Conservation (phyloP, 2,888 invertebrate species). For the Ischnus inquisitorius region DNA sequence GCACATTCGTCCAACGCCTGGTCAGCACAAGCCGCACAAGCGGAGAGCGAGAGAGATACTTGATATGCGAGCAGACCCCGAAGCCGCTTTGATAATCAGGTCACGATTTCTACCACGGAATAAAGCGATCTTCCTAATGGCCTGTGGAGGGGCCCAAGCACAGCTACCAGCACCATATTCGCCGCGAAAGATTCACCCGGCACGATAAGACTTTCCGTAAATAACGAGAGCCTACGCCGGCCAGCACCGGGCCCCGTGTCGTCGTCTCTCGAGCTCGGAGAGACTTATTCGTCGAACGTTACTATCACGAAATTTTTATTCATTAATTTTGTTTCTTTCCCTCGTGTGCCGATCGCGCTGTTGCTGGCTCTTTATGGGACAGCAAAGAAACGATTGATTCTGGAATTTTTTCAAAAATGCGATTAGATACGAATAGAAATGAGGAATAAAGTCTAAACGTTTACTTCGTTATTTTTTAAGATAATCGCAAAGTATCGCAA, state of each 20-base stretch:
- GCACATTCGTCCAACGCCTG: constrained; percentile 24
- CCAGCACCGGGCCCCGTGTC: constrained; percentile 24
- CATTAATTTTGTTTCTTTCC: not conserved
- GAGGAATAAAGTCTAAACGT: not conserved
- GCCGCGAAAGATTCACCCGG: constrained; percentile 55
- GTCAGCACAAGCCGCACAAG: constrained; percentile 39
- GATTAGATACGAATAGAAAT: constrained; percentile 1
- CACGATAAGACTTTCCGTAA: constrained; percentile 66
- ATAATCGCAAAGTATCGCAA: no score
- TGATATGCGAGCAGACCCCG: constrained; percentile 59
- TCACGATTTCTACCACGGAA: constrained; percentile 66
- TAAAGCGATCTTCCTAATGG: constrained; percentile 69
- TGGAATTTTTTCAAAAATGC: not conserved
- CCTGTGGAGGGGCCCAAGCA: constrained; percentile 35
- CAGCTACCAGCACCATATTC: constrained; percentile 50
- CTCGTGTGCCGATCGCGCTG: constrained; percentile 5
- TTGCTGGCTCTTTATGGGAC: not conserved
- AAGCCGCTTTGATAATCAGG: constrained; percentile 66
- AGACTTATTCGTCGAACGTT: constrained; percentile 55
- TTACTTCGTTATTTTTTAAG: not conserved
- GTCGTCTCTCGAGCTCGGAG: constrained; percentile 33
- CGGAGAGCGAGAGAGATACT: constrained; percentile 19
- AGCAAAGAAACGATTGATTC: not conserved
- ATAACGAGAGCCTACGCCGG: constrained; percentile 53
- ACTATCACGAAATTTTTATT: constrained; percentile 35